Evolutionary conservation across 2,113 vertebrate species (phyloP).

Genomic region (Chrysochloris asiatica): DNA sequence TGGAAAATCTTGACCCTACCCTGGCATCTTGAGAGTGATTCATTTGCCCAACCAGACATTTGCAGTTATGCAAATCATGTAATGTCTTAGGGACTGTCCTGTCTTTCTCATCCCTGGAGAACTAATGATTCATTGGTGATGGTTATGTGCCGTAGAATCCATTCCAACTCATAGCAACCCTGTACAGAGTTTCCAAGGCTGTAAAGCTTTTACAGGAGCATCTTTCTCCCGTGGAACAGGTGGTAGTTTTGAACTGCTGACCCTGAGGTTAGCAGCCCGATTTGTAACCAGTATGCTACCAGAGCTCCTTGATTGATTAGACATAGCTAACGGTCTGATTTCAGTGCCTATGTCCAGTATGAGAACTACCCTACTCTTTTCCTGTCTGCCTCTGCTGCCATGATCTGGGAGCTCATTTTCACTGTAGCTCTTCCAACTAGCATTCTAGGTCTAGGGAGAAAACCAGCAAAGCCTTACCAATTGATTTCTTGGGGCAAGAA

Average conservation of each 20-base stretch:
- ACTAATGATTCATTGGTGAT: no score
- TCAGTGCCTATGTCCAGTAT: neutral
- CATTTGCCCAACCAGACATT: neutral
- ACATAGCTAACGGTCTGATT: neutral
- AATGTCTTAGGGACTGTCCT: neutral
- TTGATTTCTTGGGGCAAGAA: neutral
- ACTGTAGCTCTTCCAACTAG: neutral
- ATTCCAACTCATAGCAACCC: no score
- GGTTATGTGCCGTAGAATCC: no score
- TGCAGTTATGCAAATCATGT: neutral
- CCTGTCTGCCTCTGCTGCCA: neutral
- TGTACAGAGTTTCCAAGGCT: no score
- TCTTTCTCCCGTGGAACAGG: no score
- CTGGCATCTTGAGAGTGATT: slow-evolving; percentile 10
- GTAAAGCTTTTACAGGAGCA: no score
- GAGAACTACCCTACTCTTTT: neutral
- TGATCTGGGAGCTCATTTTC: neutral
- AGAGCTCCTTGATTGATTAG: no score
- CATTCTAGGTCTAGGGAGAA: slow-evolving; percentile 9
- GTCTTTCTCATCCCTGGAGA: neutral
- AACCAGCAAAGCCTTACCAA: neutral
- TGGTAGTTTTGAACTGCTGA: no score
- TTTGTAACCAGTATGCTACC: no score
- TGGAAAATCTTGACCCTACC: neutral
- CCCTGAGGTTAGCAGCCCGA: no score